phyloP scores from a whole-genome alignment of 2,888 invertebrate genomes.

The Steinernema carpocapsae region DNA sequence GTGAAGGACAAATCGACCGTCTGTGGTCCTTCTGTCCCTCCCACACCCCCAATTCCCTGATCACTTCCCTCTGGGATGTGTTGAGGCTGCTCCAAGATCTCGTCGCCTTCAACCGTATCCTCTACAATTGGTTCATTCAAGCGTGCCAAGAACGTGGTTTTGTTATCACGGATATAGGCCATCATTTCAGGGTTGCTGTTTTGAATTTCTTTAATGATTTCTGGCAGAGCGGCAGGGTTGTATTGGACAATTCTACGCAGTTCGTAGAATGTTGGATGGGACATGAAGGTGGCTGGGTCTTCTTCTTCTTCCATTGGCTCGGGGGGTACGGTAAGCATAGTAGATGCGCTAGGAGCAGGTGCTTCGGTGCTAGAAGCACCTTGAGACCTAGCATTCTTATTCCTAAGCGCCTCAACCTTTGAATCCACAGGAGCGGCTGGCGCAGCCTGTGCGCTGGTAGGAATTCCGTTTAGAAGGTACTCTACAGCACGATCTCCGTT shows the following conservation, averaged over 20 bases:
- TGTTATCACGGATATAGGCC: slow-evolving; percentile 71
- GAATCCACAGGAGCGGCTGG: no score
- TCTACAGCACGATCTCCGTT: slow-evolving; percentile 98
- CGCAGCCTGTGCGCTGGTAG: slow-evolving; percentile 41
- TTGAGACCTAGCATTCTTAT: no score
- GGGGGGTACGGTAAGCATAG: neutral
- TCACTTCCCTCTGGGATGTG: slow-evolving; percentile 49
- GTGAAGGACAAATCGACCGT: no score
- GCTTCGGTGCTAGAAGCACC: slow-evolving; percentile 74
- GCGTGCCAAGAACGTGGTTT: slow-evolving; percentile 91
- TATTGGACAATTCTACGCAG: slow-evolving; percentile 86
- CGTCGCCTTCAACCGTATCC: slow-evolving; percentile 65
- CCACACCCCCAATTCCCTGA: slow-evolving; percentile 42
- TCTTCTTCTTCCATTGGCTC: slow-evolving; percentile 7
- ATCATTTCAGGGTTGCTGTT: slow-evolving; percentile 89
- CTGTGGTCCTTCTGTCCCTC: slow-evolving; percentile 75
- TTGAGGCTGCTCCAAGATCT: slow-evolving; percentile 16
- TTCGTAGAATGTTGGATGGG: slow-evolving; percentile 94
- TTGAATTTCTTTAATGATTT: slow-evolving; percentile 88
- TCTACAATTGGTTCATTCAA: slow-evolving; percentile 75
- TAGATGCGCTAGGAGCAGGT: slow-evolving; percentile 49
- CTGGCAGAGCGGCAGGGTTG: slow-evolving; percentile 89
- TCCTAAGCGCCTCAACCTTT: slow-evolving; percentile 97
- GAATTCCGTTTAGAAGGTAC: slow-evolving; percentile 76
- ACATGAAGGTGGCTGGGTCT: slow-evolving; percentile 87